A percentile compares a stretch with the other conserved stretches of the same genome.
Evolutionary conservation across 2,888 invertebrate genomes (phyloP).

Genomic region (Hemithea aestivaria): DNA sequence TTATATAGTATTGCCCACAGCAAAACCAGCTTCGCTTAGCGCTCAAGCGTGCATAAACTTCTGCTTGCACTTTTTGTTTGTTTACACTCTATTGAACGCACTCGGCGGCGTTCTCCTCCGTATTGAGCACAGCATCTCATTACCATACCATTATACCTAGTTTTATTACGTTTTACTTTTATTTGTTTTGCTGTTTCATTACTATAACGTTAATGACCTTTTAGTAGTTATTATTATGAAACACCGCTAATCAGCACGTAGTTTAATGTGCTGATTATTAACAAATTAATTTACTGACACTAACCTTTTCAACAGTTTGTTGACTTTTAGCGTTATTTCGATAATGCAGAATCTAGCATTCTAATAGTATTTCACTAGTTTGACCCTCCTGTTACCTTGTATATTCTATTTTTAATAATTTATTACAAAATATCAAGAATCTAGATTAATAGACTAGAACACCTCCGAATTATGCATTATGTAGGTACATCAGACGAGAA

Average conservation of each 20-base stretch:
- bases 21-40: conserved; percentile 27
- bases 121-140: conserved; percentile 36
- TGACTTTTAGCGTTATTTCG: too few species aligned
- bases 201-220: conserved; percentile 9
- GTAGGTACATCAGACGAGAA: conserved; percentile 18
- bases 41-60: conserved; percentile 39
- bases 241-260: neutral
- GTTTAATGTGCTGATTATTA: neutral
- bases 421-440: too few species aligned
- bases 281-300: too few species aligned
- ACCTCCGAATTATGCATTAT: too few species aligned
- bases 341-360: too few species aligned
- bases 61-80: conserved; percentile 52
- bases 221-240: conserved; percentile 1
- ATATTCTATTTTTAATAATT: too few species aligned
- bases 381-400: too few species aligned
- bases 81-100: conserved; percentile 40
- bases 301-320: too few species aligned
- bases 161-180: conserved; percentile 9
- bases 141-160: conserved; percentile 25
- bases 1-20: too few species aligned
- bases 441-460: too few species aligned
- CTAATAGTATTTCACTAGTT: too few species aligned
- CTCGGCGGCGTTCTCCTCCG: conserved; percentile 26
- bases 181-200: conserved; percentile 8